These are phyloP conservation scores for Eulemur rufifrons DNA, from an alignment of 2,113 vertebrate species.

Conservation along the genomic window DNA sequence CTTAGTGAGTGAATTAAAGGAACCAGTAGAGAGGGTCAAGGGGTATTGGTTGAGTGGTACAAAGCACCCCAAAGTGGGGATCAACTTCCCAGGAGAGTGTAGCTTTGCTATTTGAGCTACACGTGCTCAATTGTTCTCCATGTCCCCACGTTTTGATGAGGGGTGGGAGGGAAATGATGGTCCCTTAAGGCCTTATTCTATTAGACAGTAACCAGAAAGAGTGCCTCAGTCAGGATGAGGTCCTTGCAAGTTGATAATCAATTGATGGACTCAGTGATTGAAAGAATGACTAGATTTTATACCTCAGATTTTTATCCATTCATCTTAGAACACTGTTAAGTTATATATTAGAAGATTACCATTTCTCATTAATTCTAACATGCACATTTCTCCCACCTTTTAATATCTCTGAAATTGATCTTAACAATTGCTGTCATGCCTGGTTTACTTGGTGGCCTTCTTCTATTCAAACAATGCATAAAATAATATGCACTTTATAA, in stretches of 20 bases:
- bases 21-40: background rate
- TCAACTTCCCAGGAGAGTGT: background rate
- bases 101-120: background rate
- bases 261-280: background rate
- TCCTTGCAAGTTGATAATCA: background rate
- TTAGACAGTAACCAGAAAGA: background rate
- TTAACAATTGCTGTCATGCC: background rate
- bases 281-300: constrained; percentile 28
- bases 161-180: background rate
- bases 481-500: background rate
- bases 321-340: background rate
- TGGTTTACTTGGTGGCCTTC: background rate
- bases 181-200: background rate
- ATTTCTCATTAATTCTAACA: constrained; percentile 15
- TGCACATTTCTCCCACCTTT: background rate
- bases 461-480: background rate
- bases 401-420: background rate
- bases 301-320: background rate
- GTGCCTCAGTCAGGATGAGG: background rate
- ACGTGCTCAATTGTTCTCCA: background rate
- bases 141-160: background rate
- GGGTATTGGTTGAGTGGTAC: background rate
- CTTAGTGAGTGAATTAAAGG: background rate
- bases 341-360: background rate
- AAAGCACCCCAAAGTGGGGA: background rate